These are phyloP conservation scores for Lophura nycthemera DNA, from an alignment of 2,113 vertebrate genomes.

Conservation along the genomic window DNA sequence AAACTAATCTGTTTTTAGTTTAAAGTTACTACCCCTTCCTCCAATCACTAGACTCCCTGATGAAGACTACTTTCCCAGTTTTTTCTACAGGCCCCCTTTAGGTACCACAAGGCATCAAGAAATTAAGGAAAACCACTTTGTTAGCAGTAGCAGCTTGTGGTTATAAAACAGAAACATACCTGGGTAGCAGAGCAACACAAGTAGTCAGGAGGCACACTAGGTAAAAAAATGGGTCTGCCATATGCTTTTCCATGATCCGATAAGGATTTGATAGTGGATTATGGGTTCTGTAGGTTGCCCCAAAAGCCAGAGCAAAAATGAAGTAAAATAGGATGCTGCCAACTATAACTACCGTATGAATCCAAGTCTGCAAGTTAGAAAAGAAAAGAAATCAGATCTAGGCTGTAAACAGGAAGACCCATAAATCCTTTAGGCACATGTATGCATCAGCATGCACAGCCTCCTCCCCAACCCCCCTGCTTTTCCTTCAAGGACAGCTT, in stretches of 20 bases:
- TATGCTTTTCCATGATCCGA: constrained; percentile 83
- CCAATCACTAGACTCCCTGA: background rate
- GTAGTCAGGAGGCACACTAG: constrained; percentile 83
- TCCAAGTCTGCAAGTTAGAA: constrained; percentile 85
- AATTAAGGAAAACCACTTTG: background rate
- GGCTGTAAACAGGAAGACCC: background rate
- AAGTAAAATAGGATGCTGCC: constrained; percentile 85
- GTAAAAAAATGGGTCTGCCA: constrained; percentile 87
- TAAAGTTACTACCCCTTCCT: background rate
- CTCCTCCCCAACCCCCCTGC: too few species aligned
- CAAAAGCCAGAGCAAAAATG: constrained; percentile 81
- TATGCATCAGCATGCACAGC: background rate
- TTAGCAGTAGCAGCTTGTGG: background rate
- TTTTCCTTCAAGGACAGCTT: background rate
- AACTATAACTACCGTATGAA: constrained; percentile 78
- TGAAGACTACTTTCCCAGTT: background rate
- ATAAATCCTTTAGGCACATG: background rate
- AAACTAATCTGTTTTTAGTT: background rate
- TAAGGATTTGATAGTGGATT: constrained; percentile 85
- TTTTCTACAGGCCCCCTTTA: background rate
- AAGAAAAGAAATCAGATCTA: background rate
- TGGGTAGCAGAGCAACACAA: constrained; percentile 88
- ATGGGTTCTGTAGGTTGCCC: constrained; percentile 82
- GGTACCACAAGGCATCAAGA: background rate
- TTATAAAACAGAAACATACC: constrained; percentile 71